A percentile compares a stretch with the other conserved stretches of the same genome.
Conservation (phyloP, 2,888 invertebrate genomes). For the Bedellia somnulentella region DNA sequence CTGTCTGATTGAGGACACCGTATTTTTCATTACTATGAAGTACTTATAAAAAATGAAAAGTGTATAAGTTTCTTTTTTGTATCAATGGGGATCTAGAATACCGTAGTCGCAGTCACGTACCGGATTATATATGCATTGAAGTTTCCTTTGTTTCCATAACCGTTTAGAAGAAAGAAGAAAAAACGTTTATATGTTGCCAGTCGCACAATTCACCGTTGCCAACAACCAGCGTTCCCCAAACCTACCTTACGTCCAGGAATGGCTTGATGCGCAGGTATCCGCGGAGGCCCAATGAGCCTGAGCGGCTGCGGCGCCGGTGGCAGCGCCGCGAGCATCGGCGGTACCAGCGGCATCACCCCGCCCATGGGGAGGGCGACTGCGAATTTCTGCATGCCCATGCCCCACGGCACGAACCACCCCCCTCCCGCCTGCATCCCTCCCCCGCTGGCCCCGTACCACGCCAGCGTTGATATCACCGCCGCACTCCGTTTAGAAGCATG, state of each 20-base stretch:
- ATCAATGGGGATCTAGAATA: no score
- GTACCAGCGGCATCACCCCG: conserved; percentile 36
- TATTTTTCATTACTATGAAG: no score
- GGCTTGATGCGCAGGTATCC: conserved; percentile 26
- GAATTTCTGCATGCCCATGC: conserved; percentile 50
- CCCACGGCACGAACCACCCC: conserved; percentile 50
- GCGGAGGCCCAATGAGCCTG: conserved; percentile 44
- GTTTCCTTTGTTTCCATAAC: no score
- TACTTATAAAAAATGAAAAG: no score
- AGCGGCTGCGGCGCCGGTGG: conserved; percentile 39
- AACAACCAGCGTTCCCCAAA: no score
- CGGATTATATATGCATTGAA: no score
- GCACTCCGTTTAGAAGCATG: conserved; percentile 16
- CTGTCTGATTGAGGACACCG: no score
- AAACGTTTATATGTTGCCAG: no score
- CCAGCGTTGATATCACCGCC: conserved; percentile 19
- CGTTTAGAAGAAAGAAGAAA: no score
- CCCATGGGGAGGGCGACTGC: conserved; percentile 54
- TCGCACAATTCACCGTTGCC: no score
- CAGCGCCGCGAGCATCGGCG: conserved; percentile 41
- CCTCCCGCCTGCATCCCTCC: conserved; percentile 53
- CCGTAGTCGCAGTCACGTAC: no score
- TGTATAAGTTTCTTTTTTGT: no score
- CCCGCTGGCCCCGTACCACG: conserved; percentile 51
- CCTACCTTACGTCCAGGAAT: conserved; percentile 37